Percentiles rank a stretch among this genome's conserved stretches.
Conservation (phyloP, 2,888 invertebrate species). For the Cheilosia vernalis region DNA sequence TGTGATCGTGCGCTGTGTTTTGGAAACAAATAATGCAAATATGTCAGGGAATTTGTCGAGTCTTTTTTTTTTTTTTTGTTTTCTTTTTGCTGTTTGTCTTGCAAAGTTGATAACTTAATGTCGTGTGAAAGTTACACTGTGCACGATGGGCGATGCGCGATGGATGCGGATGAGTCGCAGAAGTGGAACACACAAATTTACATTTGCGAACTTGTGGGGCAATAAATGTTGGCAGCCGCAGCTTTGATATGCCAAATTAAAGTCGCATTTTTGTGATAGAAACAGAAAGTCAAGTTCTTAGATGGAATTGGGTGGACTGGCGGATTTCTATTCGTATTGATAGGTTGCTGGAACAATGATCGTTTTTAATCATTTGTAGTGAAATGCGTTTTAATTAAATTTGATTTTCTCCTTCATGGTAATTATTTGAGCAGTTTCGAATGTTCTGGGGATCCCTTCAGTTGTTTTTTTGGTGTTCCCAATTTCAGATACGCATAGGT, state of each 20-base stretch:
- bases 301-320: background rate
- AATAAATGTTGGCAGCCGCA: background rate
- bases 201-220: constrained; percentile 1
- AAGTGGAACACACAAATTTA: constrained; percentile 56
- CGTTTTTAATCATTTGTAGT: too few relatives aligned
- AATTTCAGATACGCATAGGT: too few relatives aligned
- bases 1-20: constrained; percentile 68
- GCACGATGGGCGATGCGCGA: constrained; percentile 50
- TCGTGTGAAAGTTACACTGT: constrained; percentile 68
- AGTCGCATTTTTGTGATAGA: constrained; percentile 26
- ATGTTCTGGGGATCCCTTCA: background rate
- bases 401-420: background rate
- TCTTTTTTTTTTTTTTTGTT: constrained; percentile 57
- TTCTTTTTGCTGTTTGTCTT: constrained; percentile 37
- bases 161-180: constrained; percentile 18
- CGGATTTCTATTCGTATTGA: background rate
- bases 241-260: constrained; percentile 35
- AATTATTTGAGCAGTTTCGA: constrained; percentile 4
- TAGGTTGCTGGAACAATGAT: too few relatives aligned
- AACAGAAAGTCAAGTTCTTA: constrained; percentile 44
- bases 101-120: constrained; percentile 65
- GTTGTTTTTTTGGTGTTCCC: too few relatives aligned
- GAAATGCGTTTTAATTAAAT: background rate
- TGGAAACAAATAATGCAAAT: constrained; percentile 74
- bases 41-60: constrained; percentile 72